These are phyloP conservation scores for Lophius piscatorius DNA, from an alignment of 2,113 vertebrate species.

Conservation along the genomic window DNA sequence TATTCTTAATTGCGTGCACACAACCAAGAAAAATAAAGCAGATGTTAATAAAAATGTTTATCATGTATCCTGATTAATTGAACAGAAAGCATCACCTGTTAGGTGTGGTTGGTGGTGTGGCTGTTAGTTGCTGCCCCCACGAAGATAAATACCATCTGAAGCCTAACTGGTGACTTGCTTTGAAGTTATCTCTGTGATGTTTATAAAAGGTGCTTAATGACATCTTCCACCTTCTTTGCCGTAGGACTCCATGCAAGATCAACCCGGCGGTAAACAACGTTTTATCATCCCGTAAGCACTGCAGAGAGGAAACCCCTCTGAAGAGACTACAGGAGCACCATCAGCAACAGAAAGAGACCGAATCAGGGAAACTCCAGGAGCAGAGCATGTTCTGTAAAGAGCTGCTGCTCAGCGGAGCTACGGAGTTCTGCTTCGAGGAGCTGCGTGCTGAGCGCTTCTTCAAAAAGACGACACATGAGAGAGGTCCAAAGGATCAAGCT, in stretches of 20 bases:
- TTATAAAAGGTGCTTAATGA: not conserved
- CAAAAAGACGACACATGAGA: constrained; percentile 79
- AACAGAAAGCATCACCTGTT: no score
- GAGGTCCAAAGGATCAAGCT: constrained; percentile 66
- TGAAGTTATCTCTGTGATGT: not conserved
- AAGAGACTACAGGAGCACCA: constrained; percentile 87
- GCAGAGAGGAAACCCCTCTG: constrained; percentile 86
- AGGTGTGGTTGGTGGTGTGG: no score
- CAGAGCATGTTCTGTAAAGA: constrained; percentile 94
- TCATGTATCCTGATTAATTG: no score
- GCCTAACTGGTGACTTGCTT: not conserved
- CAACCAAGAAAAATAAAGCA: no score
- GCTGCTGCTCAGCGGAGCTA: constrained; percentile 88
- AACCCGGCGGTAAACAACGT: constrained; percentile 88
- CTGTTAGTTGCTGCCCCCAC: no score
- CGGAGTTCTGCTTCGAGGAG: constrained; percentile 95
- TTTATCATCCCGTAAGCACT: constrained; percentile 86
- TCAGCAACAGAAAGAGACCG: constrained; percentile 83
- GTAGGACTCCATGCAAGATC: constrained; percentile 96
- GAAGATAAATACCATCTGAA: not conserved
- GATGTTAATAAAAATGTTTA: no score
- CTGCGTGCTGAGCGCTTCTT: constrained; percentile 89
- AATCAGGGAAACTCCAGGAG: constrained; percentile 78
- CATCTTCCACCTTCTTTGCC: not conserved
- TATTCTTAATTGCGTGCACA: no score